A percentile compares a stretch with the other conserved stretches of the same genome.
phyloP scores from a whole-genome alignment of 2,888 invertebrate species.

The Copidosoma aretas region DNA sequence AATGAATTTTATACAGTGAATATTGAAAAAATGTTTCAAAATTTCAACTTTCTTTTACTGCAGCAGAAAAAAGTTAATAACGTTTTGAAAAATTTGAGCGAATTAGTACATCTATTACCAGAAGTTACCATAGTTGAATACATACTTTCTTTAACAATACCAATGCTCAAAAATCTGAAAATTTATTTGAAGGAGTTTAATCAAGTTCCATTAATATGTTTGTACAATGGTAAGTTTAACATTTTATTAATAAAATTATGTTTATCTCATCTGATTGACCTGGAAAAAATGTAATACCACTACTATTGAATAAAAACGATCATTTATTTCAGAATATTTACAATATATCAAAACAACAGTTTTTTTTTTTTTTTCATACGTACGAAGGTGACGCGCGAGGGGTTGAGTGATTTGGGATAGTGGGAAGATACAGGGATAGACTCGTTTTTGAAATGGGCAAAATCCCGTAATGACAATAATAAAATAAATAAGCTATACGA shows the following conservation, averaged over 20 bases:
- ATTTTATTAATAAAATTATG: background rate
- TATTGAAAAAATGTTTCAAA: background rate
- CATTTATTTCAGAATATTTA: slow-evolving; percentile 62
- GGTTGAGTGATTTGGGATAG: slow-evolving; percentile 18
- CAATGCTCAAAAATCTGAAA: slow-evolving; percentile 46
- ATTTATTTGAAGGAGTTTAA: slow-evolving; percentile 42
- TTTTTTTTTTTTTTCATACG: slow-evolving; percentile 40
- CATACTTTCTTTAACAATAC: slow-evolving; percentile 43
- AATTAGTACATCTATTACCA: slow-evolving; percentile 45
- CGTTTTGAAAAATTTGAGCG: slow-evolving; percentile 38
- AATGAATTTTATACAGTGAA: background rate
- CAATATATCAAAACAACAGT: slow-evolving; percentile 53
- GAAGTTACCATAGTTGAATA: slow-evolving; percentile 50
- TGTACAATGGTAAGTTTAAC: slow-evolving; percentile 48
- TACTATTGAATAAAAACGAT: slow-evolving; percentile 59
- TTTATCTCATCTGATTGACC: background rate
- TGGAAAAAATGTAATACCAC: slow-evolving; percentile 1
- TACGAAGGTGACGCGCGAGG: slow-evolving; percentile 39
- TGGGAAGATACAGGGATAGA: slow-evolving; percentile 23
- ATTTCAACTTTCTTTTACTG: background rate
- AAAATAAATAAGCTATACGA: slow-evolving; percentile 1
- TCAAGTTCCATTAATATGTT: slow-evolving; percentile 38
- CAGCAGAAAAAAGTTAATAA: slow-evolving; percentile 41
- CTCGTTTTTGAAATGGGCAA: slow-evolving; percentile 32
- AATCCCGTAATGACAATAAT: slow-evolving; percentile 28